Conservation (phyloP, 2,888 invertebrate species). For the Metalampra italica region DNA sequence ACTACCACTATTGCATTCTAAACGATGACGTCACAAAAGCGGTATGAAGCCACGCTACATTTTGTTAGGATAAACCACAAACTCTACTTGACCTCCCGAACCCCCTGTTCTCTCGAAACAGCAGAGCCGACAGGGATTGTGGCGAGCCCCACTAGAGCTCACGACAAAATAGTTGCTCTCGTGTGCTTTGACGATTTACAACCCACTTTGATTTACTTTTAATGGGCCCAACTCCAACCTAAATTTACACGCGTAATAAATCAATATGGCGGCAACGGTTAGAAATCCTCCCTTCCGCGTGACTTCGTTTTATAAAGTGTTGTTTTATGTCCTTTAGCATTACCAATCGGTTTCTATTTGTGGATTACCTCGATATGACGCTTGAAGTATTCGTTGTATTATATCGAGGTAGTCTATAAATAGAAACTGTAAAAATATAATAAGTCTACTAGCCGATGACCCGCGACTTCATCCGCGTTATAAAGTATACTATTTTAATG, state of each 20-base stretch:
- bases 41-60: constrained; percentile 33
- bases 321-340: constrained; percentile 11
- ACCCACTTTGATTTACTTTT: constrained; percentile 56
- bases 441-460: too few relatives aligned
- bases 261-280: constrained; percentile 36
- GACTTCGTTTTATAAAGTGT: constrained; percentile 22
- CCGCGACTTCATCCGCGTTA: too few relatives aligned
- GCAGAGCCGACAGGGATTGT: background rate
- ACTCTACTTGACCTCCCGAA: constrained; percentile 6
- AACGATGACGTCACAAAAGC: constrained; percentile 38
- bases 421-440: too few relatives aligned
- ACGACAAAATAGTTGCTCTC: constrained; percentile 19
- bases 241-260: constrained; percentile 55
- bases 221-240: constrained; percentile 39
- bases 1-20: constrained; percentile 20
- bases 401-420: too few relatives aligned
- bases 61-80: constrained; percentile 27
- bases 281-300: constrained; percentile 15
- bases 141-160: constrained; percentile 18
- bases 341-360: constrained; percentile 8
- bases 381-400: too few relatives aligned
- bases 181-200: constrained; percentile 53
- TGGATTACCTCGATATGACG: constrained; percentile 1
- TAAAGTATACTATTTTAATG: too few relatives aligned
- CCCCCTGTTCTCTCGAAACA: background rate